Evolutionary conservation across 1,140 invertebrate genomes (phyloP).

Genomic region (Bicyclus anynana): DNA sequence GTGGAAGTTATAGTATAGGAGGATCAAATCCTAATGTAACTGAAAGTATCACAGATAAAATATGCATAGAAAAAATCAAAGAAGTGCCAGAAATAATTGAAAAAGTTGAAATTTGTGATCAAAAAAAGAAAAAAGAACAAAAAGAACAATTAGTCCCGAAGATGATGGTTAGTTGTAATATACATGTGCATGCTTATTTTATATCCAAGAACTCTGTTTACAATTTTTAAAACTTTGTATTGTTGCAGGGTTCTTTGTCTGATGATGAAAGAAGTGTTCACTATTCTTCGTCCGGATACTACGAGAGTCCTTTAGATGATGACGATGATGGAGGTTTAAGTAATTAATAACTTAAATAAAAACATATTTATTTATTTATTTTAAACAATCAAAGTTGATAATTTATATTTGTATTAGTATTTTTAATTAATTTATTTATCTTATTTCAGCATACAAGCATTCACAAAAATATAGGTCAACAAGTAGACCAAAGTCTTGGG

Average conservation of each 20-base stretch:
- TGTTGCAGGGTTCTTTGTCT: slow-evolving; percentile 76
- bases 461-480: slow-evolving; percentile 72
- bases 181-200: not conserved
- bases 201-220: too few species aligned
- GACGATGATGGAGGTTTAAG: slow-evolving; percentile 76
- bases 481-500: slow-evolving; percentile 75
- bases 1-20: slow-evolving; percentile 81
- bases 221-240: not conserved
- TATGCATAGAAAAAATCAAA: slow-evolving; percentile 44
- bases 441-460: slow-evolving; percentile 70
- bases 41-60: slow-evolving; percentile 51
- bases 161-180: slow-evolving; percentile 44
- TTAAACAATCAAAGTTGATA: too few species aligned
- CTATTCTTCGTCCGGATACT: slow-evolving; percentile 87
- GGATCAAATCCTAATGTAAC: slow-evolving; percentile 77
- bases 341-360: too few species aligned
- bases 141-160: slow-evolving; percentile 62
- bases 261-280: slow-evolving; percentile 84
- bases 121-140: slow-evolving; percentile 39
- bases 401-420: too few species aligned
- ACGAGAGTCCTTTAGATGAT: slow-evolving; percentile 87
- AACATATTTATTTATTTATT: too few species aligned
- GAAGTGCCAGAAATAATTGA: slow-evolving; percentile 50
- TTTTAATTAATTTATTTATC: slow-evolving; percentile 9
- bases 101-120: slow-evolving; percentile 29